A percentile compares a stretch with the other conserved stretches of the same genome.
Evolutionary conservation across 1,140 invertebrate genomes (phyloP).

Genomic region (Zaprionus ghesquierei): DNA sequence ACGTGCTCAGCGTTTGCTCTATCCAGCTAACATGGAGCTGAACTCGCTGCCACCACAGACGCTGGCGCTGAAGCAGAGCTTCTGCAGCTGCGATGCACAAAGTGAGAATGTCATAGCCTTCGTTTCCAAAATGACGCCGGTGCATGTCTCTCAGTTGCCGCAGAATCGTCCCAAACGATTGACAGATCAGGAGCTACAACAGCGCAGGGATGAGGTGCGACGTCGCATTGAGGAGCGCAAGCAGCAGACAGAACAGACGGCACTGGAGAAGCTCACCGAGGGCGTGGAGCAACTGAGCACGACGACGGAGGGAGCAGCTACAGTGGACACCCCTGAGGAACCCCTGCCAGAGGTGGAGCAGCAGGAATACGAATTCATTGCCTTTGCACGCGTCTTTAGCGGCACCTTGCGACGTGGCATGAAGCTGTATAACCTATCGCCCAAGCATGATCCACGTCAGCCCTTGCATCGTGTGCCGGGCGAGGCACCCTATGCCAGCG

Average conservation of each 20-base stretch:
- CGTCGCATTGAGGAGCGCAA: conserved; percentile 85
- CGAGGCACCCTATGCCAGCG: conserved; percentile 84
- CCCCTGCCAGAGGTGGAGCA: conserved; percentile 42
- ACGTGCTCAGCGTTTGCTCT: conserved; percentile 90
- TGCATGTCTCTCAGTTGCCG: conserved; percentile 88
- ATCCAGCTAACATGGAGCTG: conserved; percentile 87
- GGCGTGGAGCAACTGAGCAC: conserved; percentile 78
- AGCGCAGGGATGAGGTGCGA: conserved; percentile 88
- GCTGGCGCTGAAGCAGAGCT: conserved; percentile 89
- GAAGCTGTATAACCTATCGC: conserved; percentile 92
- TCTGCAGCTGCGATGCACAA: conserved; percentile 88
- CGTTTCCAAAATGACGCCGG: conserved; percentile 90
- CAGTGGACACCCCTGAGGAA: conserved; percentile 37
- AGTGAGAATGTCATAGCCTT: conserved; percentile 92
- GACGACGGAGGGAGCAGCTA: neutral
- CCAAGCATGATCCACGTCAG: conserved; percentile 93
- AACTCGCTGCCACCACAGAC: conserved; percentile 88
- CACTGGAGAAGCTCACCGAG: conserved; percentile 83
- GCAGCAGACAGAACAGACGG: conserved; percentile 83
- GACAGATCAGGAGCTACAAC: conserved; percentile 89
- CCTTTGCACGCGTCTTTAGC: conserved; percentile 97
- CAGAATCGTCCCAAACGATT: conserved; percentile 89
- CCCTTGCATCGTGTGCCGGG: conserved; percentile 51
- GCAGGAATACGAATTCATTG: conserved; percentile 90
- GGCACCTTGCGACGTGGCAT: conserved; percentile 91